Evolutionary conservation across 2,113 vertebrate species (phyloP).

Genomic region (Triplophysa rosa): DNA sequence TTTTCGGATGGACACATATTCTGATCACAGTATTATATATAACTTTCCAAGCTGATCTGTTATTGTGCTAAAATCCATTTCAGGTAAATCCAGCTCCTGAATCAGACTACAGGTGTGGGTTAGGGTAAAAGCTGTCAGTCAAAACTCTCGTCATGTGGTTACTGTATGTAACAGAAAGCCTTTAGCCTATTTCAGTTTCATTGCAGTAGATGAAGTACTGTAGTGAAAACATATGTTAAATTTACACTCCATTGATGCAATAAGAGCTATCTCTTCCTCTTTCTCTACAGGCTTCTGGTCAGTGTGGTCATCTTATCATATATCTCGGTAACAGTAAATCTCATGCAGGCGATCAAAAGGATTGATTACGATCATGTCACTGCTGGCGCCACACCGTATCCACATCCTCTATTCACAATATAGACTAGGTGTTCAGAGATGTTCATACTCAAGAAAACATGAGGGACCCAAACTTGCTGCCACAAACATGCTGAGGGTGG

Average conservation of each 20-base stretch:
- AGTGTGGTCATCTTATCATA: constrained; percentile 49
- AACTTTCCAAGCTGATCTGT: no score
- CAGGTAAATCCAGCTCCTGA: no score
- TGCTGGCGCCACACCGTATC: constrained; percentile 31
- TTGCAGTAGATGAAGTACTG: not conserved
- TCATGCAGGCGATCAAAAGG: constrained; percentile 43
- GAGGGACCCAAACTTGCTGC: no score
- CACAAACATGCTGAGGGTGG: no score
- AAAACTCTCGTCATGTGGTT: no score
- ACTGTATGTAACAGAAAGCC: not conserved
- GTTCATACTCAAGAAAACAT: no score
- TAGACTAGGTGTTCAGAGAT: no score
- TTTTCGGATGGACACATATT: no score
- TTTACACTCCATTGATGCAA: constrained; percentile 32
- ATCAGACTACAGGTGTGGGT: no score
- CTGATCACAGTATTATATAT: no score
- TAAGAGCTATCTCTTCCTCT: not conserved
- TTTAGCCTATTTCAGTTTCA: not conserved
- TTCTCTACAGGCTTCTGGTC: constrained; percentile 35
- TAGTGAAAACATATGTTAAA: constrained; percentile 7
- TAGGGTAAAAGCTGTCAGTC: no score
- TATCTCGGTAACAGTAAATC: constrained; percentile 47
- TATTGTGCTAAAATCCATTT: no score
- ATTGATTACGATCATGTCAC: constrained; percentile 59
- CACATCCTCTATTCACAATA: not conserved